These are phyloP conservation scores for Carterocephalus palaemon DNA, from an alignment of 2,888 invertebrate species.

Conservation along the genomic window DNA sequence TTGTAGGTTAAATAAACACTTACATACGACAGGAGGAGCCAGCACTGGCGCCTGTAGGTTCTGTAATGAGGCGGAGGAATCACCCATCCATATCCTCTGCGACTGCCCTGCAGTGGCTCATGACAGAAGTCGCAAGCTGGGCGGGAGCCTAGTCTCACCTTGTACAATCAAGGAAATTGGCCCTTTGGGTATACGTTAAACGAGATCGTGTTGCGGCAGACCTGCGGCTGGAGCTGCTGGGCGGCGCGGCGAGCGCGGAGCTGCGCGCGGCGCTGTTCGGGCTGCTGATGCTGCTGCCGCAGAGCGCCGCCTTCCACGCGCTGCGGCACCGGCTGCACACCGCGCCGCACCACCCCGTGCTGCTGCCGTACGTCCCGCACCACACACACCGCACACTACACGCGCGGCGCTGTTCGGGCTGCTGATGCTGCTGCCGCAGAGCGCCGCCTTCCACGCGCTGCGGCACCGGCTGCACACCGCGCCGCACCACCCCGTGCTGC, in stretches of 20 bases:
- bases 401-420: slow-evolving; percentile 89
- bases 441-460: slow-evolving; percentile 95
- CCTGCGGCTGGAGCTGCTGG: slow-evolving; percentile 92
- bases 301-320: slow-evolving; percentile 96
- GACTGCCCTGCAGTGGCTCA: no score
- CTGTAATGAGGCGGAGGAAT: no score
- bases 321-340: slow-evolving; percentile 85
- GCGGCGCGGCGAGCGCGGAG: slow-evolving; percentile 83
- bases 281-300: slow-evolving; percentile 97
- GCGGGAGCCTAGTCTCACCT: no score
- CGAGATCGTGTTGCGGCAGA: slow-evolving; percentile 75
- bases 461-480: slow-evolving; percentile 82
- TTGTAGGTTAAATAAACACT: no score
- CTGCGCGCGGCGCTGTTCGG: slow-evolving; percentile 95
- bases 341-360: slow-evolving; percentile 79
- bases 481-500: slow-evolving; percentile 78
- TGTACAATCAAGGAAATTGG: no score
- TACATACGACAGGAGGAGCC: no score
- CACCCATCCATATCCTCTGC: no score
- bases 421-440: slow-evolving; percentile 98
- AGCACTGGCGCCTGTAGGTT: no score
- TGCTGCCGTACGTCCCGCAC: slow-evolving; percentile 29
- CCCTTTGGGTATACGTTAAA: no score
- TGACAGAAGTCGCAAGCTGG: no score
- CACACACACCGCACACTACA: neutral